Evolutionary conservation across 2,113 vertebrate genomes (phyloP), one percentile per base, ranked within the genome.

Genomic region (Sylvicapra grimmia): DNA sequence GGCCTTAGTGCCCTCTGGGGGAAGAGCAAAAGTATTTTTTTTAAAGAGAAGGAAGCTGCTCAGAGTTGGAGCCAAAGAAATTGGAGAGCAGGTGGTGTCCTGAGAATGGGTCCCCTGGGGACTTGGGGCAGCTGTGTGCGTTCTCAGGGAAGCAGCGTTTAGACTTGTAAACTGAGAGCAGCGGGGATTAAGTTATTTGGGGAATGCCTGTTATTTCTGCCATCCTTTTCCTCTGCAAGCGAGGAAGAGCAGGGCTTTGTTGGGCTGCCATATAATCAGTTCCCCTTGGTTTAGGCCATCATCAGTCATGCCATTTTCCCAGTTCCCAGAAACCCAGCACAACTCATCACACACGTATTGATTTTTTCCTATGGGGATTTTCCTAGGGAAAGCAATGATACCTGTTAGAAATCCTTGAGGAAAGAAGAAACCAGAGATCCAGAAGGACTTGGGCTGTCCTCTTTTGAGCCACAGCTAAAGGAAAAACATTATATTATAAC

Each of bases 391-490:
- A 53, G 36, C 53, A 51, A 0, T 36, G 19, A 27, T 98, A 99
- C 99, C 99, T 97, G 99, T 99, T 49, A 99, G 98, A 98, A 99
- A 99, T 96, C 99, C 99, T 98, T 99, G 98, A 95, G 99, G 99
- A 65, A 99, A 99, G 99, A 99, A 99, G 98, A 99, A 99, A 90
- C 97, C 98, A 0, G 98, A 99, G 93, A 99, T 99, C 99, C 98
- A 99, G 96, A 99, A 99, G 90, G 99, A 99, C 96, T 98, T 99
- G 15, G 99, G 98, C 58, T 98, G 98, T 88, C 99, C 99, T 51
- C 93, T 97, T 94, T 93, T 98, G 97, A 99, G 99, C 99, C 98
- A 99, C 44, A 83, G 96, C 98, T 99, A 65, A 63, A 96, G 54
- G 6, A 94, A 12, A 94, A 87, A 86, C 27, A 77, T 86, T 44